phyloP scores from a whole-genome alignment of 1,140 invertebrate species.

The Drosophila lowei region DNA sequence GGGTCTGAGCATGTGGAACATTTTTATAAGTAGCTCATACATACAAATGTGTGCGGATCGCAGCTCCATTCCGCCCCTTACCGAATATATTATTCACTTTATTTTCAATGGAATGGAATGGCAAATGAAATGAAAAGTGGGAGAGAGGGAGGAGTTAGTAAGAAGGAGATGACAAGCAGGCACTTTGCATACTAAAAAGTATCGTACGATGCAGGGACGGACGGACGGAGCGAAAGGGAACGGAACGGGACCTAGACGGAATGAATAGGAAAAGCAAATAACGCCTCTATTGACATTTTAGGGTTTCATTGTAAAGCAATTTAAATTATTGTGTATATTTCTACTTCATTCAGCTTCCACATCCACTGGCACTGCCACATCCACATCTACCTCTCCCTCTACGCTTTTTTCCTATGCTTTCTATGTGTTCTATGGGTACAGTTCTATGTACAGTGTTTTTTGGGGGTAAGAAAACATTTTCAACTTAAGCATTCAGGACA shows the following conservation, averaged over 20 bases:
- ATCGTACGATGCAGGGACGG: neutral
- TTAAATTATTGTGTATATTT: conserved; percentile 81
- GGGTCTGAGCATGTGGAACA: too few species aligned
- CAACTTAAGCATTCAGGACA: conserved; percentile 79
- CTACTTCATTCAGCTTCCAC: conserved; percentile 53
- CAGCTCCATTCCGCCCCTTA: neutral
- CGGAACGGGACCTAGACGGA: neutral
- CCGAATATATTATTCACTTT: conserved; percentile 53
- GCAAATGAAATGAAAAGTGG: conserved; percentile 53
- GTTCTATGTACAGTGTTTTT: neutral
- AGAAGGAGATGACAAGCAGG: conserved; percentile 35
- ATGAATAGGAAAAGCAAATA: conserved; percentile 76
- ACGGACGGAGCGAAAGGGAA: neutral
- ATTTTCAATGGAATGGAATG: conserved; percentile 47
- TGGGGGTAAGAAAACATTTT: conserved; percentile 46
- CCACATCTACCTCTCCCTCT: neutral
- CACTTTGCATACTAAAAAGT: conserved; percentile 75
- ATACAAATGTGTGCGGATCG: neutral
- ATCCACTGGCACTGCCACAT: neutral
- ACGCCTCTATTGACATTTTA: conserved; percentile 76
- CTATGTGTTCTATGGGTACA: neutral
- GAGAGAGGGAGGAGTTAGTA: neutral
- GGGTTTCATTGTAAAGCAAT: conserved; percentile 82
- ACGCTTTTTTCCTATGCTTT: conserved; percentile 4
- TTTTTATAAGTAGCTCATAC: too few species aligned